Percentiles rank a stretch among this genome's conserved stretches.
Evolutionary conservation across 2,797 vertebrate genomes (phyloP).

Genomic region (Pelodytes ibericus): DNA sequence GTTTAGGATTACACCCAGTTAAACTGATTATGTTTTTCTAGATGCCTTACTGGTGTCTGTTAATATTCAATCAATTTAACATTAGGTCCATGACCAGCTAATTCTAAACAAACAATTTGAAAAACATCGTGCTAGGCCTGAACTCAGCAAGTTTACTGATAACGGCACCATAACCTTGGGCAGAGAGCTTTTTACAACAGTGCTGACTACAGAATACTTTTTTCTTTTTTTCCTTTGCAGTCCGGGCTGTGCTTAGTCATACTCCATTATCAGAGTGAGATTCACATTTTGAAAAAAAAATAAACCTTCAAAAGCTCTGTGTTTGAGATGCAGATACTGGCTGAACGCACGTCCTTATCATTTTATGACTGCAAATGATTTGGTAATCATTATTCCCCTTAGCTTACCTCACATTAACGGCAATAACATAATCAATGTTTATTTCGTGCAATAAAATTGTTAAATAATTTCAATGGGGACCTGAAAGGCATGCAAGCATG

Average conservation of each 20-base stretch:
- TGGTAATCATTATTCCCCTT: slow-evolving; percentile 22
- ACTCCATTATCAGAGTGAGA: slow-evolving; percentile 66
- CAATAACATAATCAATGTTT: slow-evolving; percentile 11
- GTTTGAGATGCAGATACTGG: neutral
- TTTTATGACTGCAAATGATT: slow-evolving; percentile 21
- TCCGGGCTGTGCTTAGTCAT: slow-evolving; percentile 58
- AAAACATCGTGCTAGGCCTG: slow-evolving; percentile 87
- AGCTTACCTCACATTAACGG: slow-evolving; percentile 12
- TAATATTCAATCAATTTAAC: slow-evolving; percentile 94
- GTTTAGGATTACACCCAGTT: slow-evolving; percentile 30
- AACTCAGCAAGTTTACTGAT: slow-evolving; percentile 79
- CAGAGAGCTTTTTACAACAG: slow-evolving; percentile 67
- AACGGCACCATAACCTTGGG: slow-evolving; percentile 84
- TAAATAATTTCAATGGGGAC: no score
- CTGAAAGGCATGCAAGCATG: no score
- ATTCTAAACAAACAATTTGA: slow-evolving; percentile 96
- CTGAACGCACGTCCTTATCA: neutral
- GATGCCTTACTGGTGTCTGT: slow-evolving; percentile 76
- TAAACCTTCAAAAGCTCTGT: neutral
- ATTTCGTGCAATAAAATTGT: neutral
- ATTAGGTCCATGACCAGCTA: slow-evolving; percentile 87
- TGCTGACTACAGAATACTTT: slow-evolving; percentile 71
- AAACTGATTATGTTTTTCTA: slow-evolving; percentile 69
- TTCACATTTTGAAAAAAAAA: slow-evolving; percentile 40
- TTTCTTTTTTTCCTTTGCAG: slow-evolving; percentile 50